Base-by-base conservation (phyloP, 2,797 vertebrate species). In the Hemitrygon akajei region DNA sequence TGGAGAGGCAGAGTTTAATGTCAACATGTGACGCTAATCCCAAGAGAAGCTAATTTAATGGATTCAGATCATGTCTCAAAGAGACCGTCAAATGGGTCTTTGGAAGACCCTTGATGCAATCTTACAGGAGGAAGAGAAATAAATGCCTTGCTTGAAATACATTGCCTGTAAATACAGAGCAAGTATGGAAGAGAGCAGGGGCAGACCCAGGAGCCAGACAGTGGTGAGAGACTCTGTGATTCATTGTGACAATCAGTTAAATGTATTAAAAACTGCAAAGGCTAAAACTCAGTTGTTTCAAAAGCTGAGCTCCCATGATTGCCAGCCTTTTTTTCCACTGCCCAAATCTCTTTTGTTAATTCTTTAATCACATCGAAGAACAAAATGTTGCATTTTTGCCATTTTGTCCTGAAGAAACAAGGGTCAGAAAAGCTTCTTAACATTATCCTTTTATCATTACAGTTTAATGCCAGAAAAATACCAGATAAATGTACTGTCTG, bases 391-490 rank as follows among this genome's bases (percentile, higher is more conserved):
- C 1, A 40, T 7, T 56, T 47, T 30, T 76, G 27, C 71, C 27
- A n/a, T 76, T 76, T 93, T n/a, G 37, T 30, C 30, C 37, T 56
- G 4, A 56, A 75, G 91, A 16, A 75, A 93, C 37, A 16, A 56
- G 37, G 40, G 40, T 93, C 71, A 93, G 91, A 30, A 93, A 76
- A 75, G 69, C 40, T 76, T 76, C 71, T 93, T 93, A 93, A 47
- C 71, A 58, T 76, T 93, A 75, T 73, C 40, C 37, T 58, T 93
- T 93, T 30, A 93, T 69, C 89, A 91, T 91, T 91, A 37, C n/a
- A 22, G 11, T 91, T 69, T 40, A 91, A 91, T 71, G 89, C 34
- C 37, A 40, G 30, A 73, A 86, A 87, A 91, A 91, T 47, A 58
- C 71, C 22, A 56, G 40, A 76, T 75, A 76, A 75, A 76, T 75